Conservation (phyloP, 1,140 invertebrate species). For the Teleopsis dalmanni region DNA sequence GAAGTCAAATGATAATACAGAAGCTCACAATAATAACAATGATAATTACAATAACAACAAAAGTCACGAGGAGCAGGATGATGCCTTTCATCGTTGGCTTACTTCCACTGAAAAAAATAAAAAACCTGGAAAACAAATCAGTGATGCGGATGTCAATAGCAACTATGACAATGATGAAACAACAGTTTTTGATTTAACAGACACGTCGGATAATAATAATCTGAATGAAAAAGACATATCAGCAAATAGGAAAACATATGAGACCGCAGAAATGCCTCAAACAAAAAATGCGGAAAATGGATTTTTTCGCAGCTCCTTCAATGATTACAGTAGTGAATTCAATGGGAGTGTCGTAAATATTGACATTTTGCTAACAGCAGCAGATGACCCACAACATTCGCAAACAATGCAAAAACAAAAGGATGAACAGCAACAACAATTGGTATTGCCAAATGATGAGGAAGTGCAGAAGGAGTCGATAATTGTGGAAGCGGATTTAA, state of each 20-base stretch:
- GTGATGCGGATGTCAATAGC: conserved; percentile 4
- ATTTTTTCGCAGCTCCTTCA: conserved; percentile 17
- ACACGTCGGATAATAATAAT: background rate
- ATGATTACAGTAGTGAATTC: conserved; percentile 31
- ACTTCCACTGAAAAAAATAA: conserved; percentile 35
- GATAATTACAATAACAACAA: conserved; percentile 6
- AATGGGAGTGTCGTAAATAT: conserved; percentile 42
- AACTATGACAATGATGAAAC: conserved; percentile 1
- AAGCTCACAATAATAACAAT: conserved; percentile 4
- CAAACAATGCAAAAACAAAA: conserved; percentile 20
- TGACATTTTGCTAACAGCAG: conserved; percentile 42
- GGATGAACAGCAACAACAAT: conserved; percentile 13
- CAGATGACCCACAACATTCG: conserved; percentile 21
- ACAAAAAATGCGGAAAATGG: background rate
- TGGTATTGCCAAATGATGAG: background rate
- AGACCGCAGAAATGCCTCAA: conserved; percentile 1
- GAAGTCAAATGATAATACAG: too few relatives aligned
- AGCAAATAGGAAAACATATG: too few relatives aligned
- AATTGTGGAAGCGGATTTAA: conserved; percentile 6
- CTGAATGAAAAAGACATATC: background rate
- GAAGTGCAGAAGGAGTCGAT: background rate
- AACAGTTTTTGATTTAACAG: conserved; percentile 2
- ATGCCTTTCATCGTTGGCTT: conserved; percentile 41
- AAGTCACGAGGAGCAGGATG: conserved; percentile 29
- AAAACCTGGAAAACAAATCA: conserved; percentile 1